These are phyloP conservation scores for Calliopum simillimum DNA, from an alignment of 2,888 invertebrate species.

Conservation along the genomic window DNA sequence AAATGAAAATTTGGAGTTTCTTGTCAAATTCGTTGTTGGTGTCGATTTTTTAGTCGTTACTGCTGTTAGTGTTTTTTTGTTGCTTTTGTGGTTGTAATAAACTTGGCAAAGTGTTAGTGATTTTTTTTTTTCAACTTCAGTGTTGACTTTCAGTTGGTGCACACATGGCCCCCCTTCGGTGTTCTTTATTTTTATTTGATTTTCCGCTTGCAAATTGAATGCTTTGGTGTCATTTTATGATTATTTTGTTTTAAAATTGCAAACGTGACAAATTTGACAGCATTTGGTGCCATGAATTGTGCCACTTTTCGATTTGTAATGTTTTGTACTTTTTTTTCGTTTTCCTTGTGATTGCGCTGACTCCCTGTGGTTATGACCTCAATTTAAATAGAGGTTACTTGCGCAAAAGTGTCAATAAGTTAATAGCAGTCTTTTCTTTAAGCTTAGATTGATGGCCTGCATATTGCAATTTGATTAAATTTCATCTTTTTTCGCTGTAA, in stretches of 20 bases:
- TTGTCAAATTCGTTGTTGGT: neutral
- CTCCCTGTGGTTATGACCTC: too few relatives aligned
- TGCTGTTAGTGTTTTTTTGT: neutral
- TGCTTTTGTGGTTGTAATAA: neutral
- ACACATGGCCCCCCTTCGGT: neutral
- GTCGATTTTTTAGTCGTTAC: neutral
- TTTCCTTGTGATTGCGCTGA: neutral
- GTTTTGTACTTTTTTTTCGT: neutral
- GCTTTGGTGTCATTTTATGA: slow-evolving; percentile 27
- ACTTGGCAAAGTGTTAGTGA: neutral
- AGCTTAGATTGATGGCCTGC: too few relatives aligned
- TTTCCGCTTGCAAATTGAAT: slow-evolving; percentile 7
- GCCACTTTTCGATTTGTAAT: neutral
- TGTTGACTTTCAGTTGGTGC: neutral
- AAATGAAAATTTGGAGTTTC: neutral
- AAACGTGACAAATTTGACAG: slow-evolving; percentile 28
- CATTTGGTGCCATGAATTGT: slow-evolving; percentile 8
- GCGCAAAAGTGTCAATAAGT: too few relatives aligned
- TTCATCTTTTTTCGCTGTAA: too few relatives aligned
- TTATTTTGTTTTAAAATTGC: slow-evolving; percentile 19
- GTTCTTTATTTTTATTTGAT: neutral
- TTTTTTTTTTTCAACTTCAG: neutral
- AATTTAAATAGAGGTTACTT: too few relatives aligned
- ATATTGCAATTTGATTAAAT: too few relatives aligned
- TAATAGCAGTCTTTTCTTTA: too few relatives aligned